These are phyloP conservation scores for Schizopygopsis malacanthus DNA, from an alignment of 2,797 vertebrate genomes.

Conservation along the genomic window DNA sequence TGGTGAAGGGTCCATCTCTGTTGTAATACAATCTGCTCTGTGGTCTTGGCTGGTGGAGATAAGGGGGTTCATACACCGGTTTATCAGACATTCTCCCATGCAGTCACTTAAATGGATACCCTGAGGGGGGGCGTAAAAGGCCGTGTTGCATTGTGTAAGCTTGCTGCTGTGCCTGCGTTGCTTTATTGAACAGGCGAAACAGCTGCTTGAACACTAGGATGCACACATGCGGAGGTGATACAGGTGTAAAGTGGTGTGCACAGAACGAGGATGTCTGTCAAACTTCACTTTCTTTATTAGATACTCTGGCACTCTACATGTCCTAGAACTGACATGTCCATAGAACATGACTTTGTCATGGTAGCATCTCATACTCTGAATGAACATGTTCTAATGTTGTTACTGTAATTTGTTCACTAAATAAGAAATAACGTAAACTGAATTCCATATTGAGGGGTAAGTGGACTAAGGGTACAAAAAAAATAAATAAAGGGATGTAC, in stretches of 20 bases:
- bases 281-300: too few relatives aligned
- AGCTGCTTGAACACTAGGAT: too few relatives aligned
- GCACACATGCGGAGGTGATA: conserved; percentile 70
- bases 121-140: conserved; percentile 70
- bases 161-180: conserved; percentile 74
- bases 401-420: too few relatives aligned
- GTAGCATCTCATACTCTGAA: too few relatives aligned
- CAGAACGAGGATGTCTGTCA: too few relatives aligned
- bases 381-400: too few relatives aligned
- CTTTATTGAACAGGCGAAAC: conserved; percentile 80
- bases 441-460: not conserved
- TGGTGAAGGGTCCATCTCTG: conserved; percentile 55
- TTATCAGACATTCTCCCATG: conserved; percentile 74
- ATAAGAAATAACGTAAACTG: not conserved
- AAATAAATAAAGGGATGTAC: too few relatives aligned
- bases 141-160: conserved; percentile 79
- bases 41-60: conserved; percentile 74
- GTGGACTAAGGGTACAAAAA: too few relatives aligned
- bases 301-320: too few relatives aligned
- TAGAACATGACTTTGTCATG: too few relatives aligned
- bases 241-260: conserved; percentile 65
- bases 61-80: conserved; percentile 69
- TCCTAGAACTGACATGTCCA: too few relatives aligned
- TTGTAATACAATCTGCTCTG: conserved; percentile 73
- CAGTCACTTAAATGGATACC: conserved; percentile 77